phyloP scores from a whole-genome alignment of 2,888 invertebrate genomes.

The Scelioninae gen. 1 region DNA sequence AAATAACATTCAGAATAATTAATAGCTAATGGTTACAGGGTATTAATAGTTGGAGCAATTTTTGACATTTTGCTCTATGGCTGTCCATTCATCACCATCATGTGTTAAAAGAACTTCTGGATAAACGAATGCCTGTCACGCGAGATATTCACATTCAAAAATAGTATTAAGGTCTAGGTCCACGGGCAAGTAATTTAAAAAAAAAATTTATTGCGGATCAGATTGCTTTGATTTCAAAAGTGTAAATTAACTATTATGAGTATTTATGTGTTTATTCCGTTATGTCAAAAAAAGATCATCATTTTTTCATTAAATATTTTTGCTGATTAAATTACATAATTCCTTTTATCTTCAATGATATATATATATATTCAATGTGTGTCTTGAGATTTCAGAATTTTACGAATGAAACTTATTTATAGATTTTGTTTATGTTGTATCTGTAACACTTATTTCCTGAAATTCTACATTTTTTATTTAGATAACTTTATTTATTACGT shows the following conservation, averaged over 20 bases:
- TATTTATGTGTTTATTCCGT: constrained; percentile 31
- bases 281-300: not conserved
- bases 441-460: too few relatives aligned
- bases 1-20: constrained; percentile 22
- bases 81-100: constrained; percentile 14
- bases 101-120: constrained; percentile 8
- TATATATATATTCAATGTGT: too few relatives aligned
- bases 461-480: too few relatives aligned
- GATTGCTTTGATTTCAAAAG: constrained; percentile 5
- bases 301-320: not conserved
- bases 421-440: too few relatives aligned
- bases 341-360: too few relatives aligned
- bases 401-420: too few relatives aligned
- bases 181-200: not conserved
- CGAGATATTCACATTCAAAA: constrained; percentile 3
- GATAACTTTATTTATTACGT: too few relatives aligned
- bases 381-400: too few relatives aligned
- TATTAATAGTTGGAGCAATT: constrained; percentile 21
- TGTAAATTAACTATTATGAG: not conserved
- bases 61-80: constrained; percentile 7
- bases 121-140: constrained; percentile 14
- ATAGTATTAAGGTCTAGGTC: constrained; percentile 29
- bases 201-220: constrained; percentile 23
- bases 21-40: constrained; percentile 14
- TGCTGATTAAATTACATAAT: too few relatives aligned